These are phyloP conservation scores for Venturia canescens DNA, from an alignment of 1,140 invertebrate species.

Conservation along the genomic window DNA sequence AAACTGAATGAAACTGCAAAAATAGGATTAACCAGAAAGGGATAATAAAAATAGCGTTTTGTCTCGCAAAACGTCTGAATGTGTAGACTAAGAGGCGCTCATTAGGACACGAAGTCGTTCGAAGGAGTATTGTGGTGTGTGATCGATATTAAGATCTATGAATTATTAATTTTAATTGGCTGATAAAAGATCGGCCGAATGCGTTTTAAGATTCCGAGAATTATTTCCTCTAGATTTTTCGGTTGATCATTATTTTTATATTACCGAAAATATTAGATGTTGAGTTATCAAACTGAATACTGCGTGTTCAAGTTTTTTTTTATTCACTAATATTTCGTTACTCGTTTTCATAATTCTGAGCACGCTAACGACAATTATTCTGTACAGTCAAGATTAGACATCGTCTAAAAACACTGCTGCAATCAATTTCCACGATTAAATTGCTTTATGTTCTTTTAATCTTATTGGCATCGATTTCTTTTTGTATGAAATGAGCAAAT, in stretches of 20 bases:
- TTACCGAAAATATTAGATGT: neutral
- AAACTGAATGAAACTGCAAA: slow-evolving; percentile 15
- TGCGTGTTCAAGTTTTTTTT: neutral
- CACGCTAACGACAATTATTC: slow-evolving; percentile 4
- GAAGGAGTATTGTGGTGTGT: slow-evolving; percentile 22
- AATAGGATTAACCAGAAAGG: slow-evolving; percentile 6
- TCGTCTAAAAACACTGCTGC: slow-evolving; percentile 5
- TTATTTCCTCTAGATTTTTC: neutral
- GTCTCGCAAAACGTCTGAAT: neutral
- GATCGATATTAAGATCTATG: slow-evolving; percentile 32
- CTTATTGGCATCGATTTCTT: neutral
- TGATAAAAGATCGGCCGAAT: neutral
- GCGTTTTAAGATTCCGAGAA: slow-evolving; percentile 11
- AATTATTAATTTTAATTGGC: slow-evolving; percentile 13
- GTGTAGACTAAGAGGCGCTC: slow-evolving; percentile 2
- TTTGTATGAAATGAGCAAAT: neutral
- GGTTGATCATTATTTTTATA: neutral
- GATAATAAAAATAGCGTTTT: slow-evolving; percentile 28
- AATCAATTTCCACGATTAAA: neutral
- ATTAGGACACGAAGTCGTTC: slow-evolving; percentile 9
- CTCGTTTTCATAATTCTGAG: neutral
- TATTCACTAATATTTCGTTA: neutral
- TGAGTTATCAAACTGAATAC: neutral
- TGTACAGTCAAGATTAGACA: slow-evolving; percentile 18
- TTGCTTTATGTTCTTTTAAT: neutral